Evolutionary conservation across 2,888 invertebrate species (phyloP), one percentile per base, ranked within the genome.

Genomic region (Meiosimyza platycephala): DNA sequence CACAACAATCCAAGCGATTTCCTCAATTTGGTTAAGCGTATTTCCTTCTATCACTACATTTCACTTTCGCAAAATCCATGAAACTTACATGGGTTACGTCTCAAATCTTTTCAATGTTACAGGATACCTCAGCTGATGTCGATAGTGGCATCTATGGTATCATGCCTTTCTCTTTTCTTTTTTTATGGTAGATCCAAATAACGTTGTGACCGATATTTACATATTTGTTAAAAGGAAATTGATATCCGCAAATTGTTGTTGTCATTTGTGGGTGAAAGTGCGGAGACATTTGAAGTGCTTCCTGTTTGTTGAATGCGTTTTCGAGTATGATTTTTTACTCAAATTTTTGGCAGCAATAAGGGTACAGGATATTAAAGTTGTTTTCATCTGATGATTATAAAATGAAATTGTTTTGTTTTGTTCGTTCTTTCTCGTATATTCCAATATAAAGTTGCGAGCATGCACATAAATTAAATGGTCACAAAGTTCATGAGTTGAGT

Each of bases 11-110:
- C 57, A 57, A 12, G 57, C 28, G 57, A 57, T 57, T 57, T 57
- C 57, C 57, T 57, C 57, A 57, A 57, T 57, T 57, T 57, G 57
- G 22, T 57, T 57, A 57, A 57, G 57, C 16, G 57, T 28, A 57
- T 57, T 57, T 57, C 57, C 57, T 57, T 11, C 57, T 57, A 28
- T 28, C 57, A 57, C 28, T 57, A 28, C 57, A 57, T 57, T 57
- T 57, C 57, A 28, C 22, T 57, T 57, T 57, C 15, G 57, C 12
- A 28, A 57, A 40, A 40, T 40, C 57, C 57, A 57, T 22, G 22
- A 18, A 55, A 57, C 13, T 22, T 28, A 18, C 22, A 22, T 22
- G 22, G 18, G 22, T 57, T 57, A 15, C 22, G 18, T 28, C 22
- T 22, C 18, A 28, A 57, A 28, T 28, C 57, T 40, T 40, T 40